phyloP scores from a whole-genome alignment of 2,797 vertebrate species.

The Sardinella longiceps region DNA sequence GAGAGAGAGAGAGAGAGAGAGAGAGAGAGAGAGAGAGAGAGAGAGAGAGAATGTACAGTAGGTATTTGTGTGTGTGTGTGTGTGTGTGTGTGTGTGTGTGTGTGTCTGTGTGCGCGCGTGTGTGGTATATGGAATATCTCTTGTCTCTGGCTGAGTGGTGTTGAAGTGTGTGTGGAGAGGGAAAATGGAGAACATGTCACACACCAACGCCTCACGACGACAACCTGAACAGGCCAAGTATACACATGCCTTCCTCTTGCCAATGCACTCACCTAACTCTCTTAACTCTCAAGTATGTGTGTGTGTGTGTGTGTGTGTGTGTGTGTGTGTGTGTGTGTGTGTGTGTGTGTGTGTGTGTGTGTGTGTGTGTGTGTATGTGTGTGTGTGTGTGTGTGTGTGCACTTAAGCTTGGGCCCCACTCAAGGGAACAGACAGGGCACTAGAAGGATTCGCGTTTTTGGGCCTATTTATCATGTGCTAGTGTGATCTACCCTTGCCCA shows the following conservation, averaged over 20 bases:
- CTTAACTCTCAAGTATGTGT: slow-evolving; percentile 1
- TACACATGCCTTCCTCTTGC: background rate
- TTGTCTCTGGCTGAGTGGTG: background rate
- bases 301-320: slow-evolving; percentile 9
- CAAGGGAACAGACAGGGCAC: no score
- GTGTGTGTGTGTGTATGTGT: background rate
- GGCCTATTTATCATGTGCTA: no score
- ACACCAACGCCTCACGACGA: background rate
- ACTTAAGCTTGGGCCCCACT: background rate
- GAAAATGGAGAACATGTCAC: slow-evolving; percentile 11
- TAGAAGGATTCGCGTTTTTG: no score
- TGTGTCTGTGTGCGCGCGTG: slow-evolving; percentile 16
- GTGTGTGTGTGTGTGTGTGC: background rate
- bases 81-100: slow-evolving; percentile 20
- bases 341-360: background rate
- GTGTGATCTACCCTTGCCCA: no score
- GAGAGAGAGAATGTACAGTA: background rate
- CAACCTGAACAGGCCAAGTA: background rate
- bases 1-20: no score
- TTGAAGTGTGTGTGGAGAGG: slow-evolving; percentile 1
- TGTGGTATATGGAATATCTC: background rate
- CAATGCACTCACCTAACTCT: background rate
- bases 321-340: slow-evolving; percentile 27
- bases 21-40: no score
- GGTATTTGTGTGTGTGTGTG: background rate